Percentiles rank a stretch among this genome's conserved stretches.
Evolutionary conservation across 37 sponge, comb jelly and placozoan genomes (phyloP).

Genomic region (Chondrosia reniformis): DNA sequence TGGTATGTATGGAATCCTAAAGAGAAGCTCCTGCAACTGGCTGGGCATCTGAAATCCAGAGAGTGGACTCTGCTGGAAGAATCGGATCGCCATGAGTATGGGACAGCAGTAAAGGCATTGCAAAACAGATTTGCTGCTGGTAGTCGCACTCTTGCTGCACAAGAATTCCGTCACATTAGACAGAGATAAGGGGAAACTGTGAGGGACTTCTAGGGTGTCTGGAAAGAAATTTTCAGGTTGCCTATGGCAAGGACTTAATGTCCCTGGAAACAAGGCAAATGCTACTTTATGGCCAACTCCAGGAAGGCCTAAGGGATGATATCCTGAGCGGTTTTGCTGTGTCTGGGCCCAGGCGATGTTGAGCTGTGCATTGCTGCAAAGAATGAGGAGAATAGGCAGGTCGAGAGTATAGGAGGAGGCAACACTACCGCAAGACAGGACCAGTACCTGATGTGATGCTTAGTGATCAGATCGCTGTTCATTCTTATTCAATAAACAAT

Average conservation of each 20-base stretch:
- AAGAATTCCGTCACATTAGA: conserved; percentile 33
- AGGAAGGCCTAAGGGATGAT: conserved; percentile 32
- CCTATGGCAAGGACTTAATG: conserved; percentile 40
- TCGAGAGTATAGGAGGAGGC: conserved; percentile 24
- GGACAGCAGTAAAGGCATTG: conserved; percentile 5
- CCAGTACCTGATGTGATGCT: too few relatives aligned
- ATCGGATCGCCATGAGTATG: not conserved
- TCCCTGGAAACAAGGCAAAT: conserved; percentile 25
- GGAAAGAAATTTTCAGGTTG: conserved; percentile 24
- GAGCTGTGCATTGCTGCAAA: conserved; percentile 43
- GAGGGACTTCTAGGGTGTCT: conserved; percentile 28
- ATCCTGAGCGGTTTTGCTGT: conserved; percentile 34
- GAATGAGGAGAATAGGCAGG: conserved; percentile 32
- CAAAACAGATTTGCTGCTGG: conserved; percentile 25
- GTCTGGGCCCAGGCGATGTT: conserved; percentile 31
- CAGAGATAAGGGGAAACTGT: conserved; percentile 31
- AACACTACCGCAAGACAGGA: too few relatives aligned
- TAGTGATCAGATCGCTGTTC: too few relatives aligned
- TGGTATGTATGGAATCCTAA: conserved; percentile 36
- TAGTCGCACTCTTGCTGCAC: conserved; percentile 24
- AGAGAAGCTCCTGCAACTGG: conserved; percentile 33
- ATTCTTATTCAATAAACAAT: too few relatives aligned
- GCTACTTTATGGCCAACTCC: conserved; percentile 34
- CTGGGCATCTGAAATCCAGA: conserved; percentile 29
- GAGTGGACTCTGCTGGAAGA: conserved; percentile 44